These are phyloP conservation scores for Theonella swinhoei DNA, from an alignment of 37 sponge, comb jelly and placozoan species.

Conservation along the genomic window DNA sequence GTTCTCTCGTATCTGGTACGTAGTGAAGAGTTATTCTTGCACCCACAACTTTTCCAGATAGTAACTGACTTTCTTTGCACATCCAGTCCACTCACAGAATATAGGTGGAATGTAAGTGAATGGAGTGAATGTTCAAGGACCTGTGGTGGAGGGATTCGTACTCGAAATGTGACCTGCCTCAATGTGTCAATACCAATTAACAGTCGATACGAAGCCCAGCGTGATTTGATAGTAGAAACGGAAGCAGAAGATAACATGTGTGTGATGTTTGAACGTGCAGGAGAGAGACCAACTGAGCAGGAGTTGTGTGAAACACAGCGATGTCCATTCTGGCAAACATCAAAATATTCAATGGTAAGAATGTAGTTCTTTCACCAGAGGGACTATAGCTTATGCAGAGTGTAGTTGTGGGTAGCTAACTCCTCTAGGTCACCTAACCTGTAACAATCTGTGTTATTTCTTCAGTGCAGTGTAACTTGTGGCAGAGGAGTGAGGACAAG, in stretches of 20 bases:
- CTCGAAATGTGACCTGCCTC: background rate
- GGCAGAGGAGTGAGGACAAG: slow-evolving; percentile 18
- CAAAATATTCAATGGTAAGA: background rate
- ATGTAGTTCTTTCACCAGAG: too few species aligned
- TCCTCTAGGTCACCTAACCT: too few species aligned
- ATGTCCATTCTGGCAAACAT: background rate
- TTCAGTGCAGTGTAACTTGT: slow-evolving; percentile 31
- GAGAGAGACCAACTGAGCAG: background rate
- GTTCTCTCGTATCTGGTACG: too few species aligned
- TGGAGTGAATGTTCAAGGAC: background rate
- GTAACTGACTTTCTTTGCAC: too few species aligned
- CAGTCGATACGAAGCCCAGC: background rate
- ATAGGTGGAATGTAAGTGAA: background rate
- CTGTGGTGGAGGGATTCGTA: background rate
- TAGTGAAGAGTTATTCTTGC: too few species aligned
- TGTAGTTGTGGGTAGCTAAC: too few species aligned
- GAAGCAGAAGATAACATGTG: background rate
- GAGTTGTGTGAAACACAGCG: background rate
- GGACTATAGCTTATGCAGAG: too few species aligned
- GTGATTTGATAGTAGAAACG: background rate
- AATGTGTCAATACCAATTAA: background rate
- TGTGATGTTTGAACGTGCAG: background rate
- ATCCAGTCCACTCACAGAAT: background rate
- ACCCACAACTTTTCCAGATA: too few species aligned
- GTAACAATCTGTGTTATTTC: too few species aligned